Evolutionary conservation across 2,797 vertebrate species (phyloP).

Genomic region (Channallabes apus): DNA sequence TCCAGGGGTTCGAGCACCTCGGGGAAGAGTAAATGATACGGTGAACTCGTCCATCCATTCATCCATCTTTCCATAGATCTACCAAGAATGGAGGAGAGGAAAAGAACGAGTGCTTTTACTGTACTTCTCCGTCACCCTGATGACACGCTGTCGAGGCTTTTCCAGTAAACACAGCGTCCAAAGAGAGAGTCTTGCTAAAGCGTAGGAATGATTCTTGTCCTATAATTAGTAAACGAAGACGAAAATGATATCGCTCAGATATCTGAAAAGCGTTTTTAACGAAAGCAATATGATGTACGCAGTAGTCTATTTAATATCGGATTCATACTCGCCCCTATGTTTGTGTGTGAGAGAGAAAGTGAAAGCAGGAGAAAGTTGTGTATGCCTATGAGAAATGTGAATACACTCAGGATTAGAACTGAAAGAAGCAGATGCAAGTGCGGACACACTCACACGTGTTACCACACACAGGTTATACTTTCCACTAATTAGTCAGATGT

Average conservation of each 20-base stretch:
- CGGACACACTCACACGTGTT: background rate
- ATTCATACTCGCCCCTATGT: constrained; percentile 24
- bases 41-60: constrained; percentile 45
- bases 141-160: constrained; percentile 25
- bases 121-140: constrained; percentile 38
- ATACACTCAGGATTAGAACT: constrained; percentile 15
- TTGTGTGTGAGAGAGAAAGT: constrained; percentile 1
- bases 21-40: constrained; percentile 78
- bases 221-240: constrained; percentile 12
- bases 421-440: background rate
- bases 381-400: background rate
- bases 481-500: background rate
- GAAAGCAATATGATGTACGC: constrained; percentile 54
- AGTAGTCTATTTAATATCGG: constrained; percentile 28
- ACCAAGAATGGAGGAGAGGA: constrained; percentile 18
- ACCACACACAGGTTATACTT: constrained; percentile 9
- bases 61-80: constrained; percentile 40
- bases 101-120: constrained; percentile 35
- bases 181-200: constrained; percentile 31
- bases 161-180: constrained; percentile 27
- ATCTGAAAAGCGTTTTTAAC: constrained; percentile 47
- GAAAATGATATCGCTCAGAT: constrained; percentile 29
- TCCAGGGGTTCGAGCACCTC: constrained; percentile 79
- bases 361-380: background rate
- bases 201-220: background rate